Base-by-base conservation (phyloP, 1,140 invertebrate species). In the Zaprionus ghesquierei region DNA sequence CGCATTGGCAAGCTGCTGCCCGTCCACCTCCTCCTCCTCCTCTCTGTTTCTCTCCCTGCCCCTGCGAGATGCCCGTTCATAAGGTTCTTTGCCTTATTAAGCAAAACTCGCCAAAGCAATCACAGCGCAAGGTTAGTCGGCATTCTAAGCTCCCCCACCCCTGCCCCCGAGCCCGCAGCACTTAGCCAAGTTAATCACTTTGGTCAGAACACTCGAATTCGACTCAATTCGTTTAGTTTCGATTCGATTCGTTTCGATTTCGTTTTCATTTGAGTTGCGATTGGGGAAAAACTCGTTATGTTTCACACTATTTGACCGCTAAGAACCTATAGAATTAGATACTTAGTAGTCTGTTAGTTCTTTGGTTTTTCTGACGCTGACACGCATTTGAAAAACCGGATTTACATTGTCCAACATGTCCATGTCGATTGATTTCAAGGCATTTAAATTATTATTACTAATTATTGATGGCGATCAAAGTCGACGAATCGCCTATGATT, bases 51-150 rank as follows among this genome's bases (percentile, higher is more conserved):
- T 64, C 64, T n/a, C 73, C 23, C 56, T 55, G 23, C 31, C 22
- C 20, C n/a, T 10, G 6, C 15, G 25, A 68, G 62, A 85, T 77
- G 76, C 75, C 65, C 69, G 59, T 49, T 70, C 27, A 44, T 89
- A 89, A 89, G 84, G 84, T 84, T 87, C 77, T 87, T 75, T 84
- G 85, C 84, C 79, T 74, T 89, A 89, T 89, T 87, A 81, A 81
- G 82, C 77, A 56, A 60, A 63, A 9, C 27, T 6, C 44, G 44
- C 55, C 58, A 77, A 86, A 68, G 56, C 78, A 86, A 86, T 89
- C 77, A 90, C 61, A 63, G 46, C 63, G 44, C 85, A 89, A 90
- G 81, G 86, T 90, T 77, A 82, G 62, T 50, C 80, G 73, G 65
- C 69, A 81, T 84, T 87, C 79, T 89, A 87, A 79, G 81, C 72